These are phyloP conservation scores for Calypte anna DNA, from an alignment of 2,113 vertebrate genomes.

Conservation along the genomic window DNA sequence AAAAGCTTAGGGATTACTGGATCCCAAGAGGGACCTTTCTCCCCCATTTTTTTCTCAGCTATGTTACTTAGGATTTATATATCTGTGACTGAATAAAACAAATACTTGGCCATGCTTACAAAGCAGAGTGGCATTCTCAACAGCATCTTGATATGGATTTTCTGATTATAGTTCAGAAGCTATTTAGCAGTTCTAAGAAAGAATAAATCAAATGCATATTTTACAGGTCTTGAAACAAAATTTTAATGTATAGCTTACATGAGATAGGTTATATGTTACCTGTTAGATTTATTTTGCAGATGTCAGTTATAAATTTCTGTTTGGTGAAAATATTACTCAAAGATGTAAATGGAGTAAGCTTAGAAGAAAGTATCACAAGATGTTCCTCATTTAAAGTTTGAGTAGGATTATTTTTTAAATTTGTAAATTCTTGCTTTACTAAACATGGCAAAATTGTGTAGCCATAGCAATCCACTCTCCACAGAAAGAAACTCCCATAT, in stretches of 20 bases:
- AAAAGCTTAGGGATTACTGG: neutral
- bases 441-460: conserved; percentile 14
- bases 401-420: neutral
- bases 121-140: neutral
- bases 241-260: neutral
- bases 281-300: neutral
- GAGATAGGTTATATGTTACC: neutral
- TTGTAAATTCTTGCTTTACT: conserved; percentile 26
- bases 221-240: neutral
- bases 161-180: neutral
- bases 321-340: neutral
- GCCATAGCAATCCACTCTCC: conserved; percentile 8
- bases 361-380: neutral
- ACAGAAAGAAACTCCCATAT: neutral
- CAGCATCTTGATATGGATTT: neutral
- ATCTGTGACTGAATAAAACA: neutral
- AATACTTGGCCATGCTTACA: neutral
- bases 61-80: neutral
- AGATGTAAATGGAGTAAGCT: neutral
- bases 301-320: neutral
- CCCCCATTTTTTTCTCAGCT: neutral
- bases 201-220: neutral
- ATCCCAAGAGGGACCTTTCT: neutral
- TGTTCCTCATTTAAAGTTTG: neutral
- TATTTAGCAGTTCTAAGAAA: neutral